phyloP scores from a whole-genome alignment of 2,797 vertebrate species.

The Sebastiscus albofasciatus region DNA sequence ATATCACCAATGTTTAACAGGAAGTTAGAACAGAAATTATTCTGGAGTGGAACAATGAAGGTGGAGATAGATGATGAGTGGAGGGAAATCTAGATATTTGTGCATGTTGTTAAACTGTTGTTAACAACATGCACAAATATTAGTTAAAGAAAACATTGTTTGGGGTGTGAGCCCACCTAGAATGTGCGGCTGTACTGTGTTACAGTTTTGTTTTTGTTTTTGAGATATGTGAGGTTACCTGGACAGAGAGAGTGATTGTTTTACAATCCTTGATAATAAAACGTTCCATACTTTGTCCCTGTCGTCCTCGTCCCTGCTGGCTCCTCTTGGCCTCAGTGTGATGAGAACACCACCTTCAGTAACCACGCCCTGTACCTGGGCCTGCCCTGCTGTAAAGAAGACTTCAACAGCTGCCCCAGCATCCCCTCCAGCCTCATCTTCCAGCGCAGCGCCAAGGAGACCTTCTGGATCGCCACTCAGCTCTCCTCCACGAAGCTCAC shows the following conservation, averaged over 20 bases:
- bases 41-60: not conserved
- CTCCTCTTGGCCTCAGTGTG: constrained; percentile 83
- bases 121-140: too few species aligned
- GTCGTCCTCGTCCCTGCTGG: not conserved
- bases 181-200: not conserved
- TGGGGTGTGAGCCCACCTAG: not conserved
- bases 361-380: constrained; percentile 96
- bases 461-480: constrained; percentile 95
- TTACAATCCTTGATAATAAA: not conserved
- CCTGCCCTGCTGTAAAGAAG: constrained; percentile 96
- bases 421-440: constrained; percentile 95
- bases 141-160: not conserved
- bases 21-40: not conserved
- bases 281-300: not conserved
- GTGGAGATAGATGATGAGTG: not conserved
- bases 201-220: not conserved
- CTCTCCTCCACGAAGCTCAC: constrained; percentile 95
- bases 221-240: not conserved
- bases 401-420: constrained; percentile 92
- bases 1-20: not conserved
- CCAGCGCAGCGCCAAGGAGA: constrained; percentile 97
- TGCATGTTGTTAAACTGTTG: not conserved
- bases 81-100: not conserved
- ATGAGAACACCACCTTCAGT: constrained; percentile 96
- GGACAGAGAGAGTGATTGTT: not conserved